phyloP scores from a whole-genome alignment of 1,140 invertebrate genomes.

The Potamilus streckersoni region DNA sequence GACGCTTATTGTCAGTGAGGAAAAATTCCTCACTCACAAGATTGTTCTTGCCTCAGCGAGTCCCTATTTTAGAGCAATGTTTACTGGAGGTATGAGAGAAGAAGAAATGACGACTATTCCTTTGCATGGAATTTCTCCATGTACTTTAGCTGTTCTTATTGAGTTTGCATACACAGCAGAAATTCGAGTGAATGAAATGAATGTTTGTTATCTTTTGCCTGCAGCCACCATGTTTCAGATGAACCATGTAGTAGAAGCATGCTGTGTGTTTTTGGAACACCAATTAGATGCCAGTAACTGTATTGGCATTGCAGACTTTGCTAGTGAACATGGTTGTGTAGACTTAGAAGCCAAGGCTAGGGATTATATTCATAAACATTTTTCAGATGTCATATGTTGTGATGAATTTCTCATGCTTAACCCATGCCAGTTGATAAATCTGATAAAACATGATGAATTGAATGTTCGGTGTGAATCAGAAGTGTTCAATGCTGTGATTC shows the following conservation, averaged over 20 bases:
- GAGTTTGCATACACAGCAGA: slow-evolving; percentile 93
- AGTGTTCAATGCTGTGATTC: slow-evolving; percentile 89
- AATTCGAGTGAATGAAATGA: slow-evolving; percentile 88
- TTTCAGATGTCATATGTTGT: slow-evolving; percentile 88
- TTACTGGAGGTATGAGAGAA: slow-evolving; percentile 92
- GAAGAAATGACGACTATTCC: slow-evolving; percentile 86
- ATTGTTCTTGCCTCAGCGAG: slow-evolving; percentile 65
- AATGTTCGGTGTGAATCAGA: slow-evolving; percentile 91
- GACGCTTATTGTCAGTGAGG: slow-evolving; percentile 57
- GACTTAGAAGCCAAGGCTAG: slow-evolving; percentile 87
- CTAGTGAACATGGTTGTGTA: slow-evolving; percentile 88
- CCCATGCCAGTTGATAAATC: slow-evolving; percentile 80
- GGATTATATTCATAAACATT: slow-evolving; percentile 90
- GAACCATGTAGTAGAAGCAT: slow-evolving; percentile 89
- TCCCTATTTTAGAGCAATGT: slow-evolving; percentile 89
- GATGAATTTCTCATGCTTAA: slow-evolving; percentile 90
- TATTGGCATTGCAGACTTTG: slow-evolving; percentile 92
- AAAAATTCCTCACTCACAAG: slow-evolving; percentile 62
- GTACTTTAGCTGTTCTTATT: slow-evolving; percentile 84
- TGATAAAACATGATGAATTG: slow-evolving; percentile 88
- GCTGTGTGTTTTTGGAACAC: slow-evolving; percentile 88
- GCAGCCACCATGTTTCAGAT: slow-evolving; percentile 96
- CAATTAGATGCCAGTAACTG: slow-evolving; percentile 94
- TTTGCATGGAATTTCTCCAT: slow-evolving; percentile 88
- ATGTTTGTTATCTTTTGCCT: slow-evolving; percentile 88